Base-by-base conservation (phyloP, 2,888 invertebrate genomes). In the Cyclophora albipunctata region DNA sequence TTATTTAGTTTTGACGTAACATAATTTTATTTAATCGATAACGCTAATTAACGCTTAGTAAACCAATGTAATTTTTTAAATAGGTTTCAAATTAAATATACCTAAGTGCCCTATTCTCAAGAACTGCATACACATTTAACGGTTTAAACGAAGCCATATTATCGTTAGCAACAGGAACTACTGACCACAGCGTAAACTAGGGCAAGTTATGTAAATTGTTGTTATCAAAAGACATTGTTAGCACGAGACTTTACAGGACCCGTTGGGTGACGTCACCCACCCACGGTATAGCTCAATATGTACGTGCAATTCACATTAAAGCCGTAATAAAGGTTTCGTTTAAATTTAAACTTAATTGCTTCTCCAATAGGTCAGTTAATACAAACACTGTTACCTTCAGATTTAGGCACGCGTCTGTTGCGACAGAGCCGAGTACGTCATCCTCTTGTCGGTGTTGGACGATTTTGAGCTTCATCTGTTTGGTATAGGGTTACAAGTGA, bases 321-420 rank as follows among this genome's bases (percentile, higher is more conserved):
- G 52, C 59, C 53, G 35, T 45, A 45, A 44, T 7, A 45, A 6
- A 47, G 20, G 20, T 7, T 20, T 34, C 49, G 59, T 47, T 48
- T 46, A 34, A 69, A 61, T 63, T 40, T 49, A 20, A 48, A 63
- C 63, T 60, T 54, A 64, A 69, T 52, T 20, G 0, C 2, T 3
- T 45, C 42, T n/a, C 3, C 0, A 4, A 55, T 69, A 72, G 64
- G 69, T 73, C 62, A 56, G 53, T 69, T 57, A 66, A 64, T 76
- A 49, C 56, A 63, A 58, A 45, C 34, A 33, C 49, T 45, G 50
- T 49, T 47, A 48, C 45, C 42, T 34, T 35, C 44, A 48, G 47
- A 52, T 50, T 53, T 56, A 69, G 78, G 79, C 84, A 84, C 83
- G 84, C 82, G 84, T 77, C 81, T 60, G 73, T 84, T 85, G 78